Base-by-base conservation (phyloP, 2,797 vertebrate genomes). In the Melanotaenia nigrans region DNA sequence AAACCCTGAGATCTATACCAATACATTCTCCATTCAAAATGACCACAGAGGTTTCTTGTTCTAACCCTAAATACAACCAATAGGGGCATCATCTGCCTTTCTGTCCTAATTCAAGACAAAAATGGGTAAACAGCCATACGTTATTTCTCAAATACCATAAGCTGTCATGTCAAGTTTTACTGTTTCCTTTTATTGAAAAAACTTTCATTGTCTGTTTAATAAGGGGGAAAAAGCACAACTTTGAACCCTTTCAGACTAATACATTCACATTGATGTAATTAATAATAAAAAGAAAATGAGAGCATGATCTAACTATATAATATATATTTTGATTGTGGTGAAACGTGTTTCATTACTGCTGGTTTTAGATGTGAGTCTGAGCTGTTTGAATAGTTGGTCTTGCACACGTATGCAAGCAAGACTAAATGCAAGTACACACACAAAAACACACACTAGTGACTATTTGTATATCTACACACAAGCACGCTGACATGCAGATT, bases 311-410 rank as follows among this genome's bases (percentile, higher is more conserved):
- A 25, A 9, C 9, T 20, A 12, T 40, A 30, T n/a, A 36, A 16
- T 24, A 24, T 11, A 54, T 54, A 13, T 13, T 58, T 20, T 24
- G 12, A 25, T 54, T 25, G 14, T n/a, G 11, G 24, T 9, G 6
- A 45, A 68, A 75, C 28, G 22, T 67, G 35, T 38, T 53, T 45
- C 72, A 68, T 72, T 7, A 11, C 63, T 47, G 56, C 28, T 66
- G 54, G 72, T 77, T 85, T 83, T 66, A 82, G 56, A 61, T 70
- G 67, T 65, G 73, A 82, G 83, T 73, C 54, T 24, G 45, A 67
- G 63, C 60, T 86, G 79, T 92, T 92, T 93, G 86, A 92, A 92
- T 92, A 92, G 85, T 85, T 81, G 89, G 61, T 87, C 78, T 72
- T 86, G 75, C 45, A 32, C 25, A 56, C 25, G 10, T 30, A 14